Evolutionary conservation across 2,888 invertebrate genomes (phyloP).

Genomic region (Drosophila subsilvestris): DNA sequence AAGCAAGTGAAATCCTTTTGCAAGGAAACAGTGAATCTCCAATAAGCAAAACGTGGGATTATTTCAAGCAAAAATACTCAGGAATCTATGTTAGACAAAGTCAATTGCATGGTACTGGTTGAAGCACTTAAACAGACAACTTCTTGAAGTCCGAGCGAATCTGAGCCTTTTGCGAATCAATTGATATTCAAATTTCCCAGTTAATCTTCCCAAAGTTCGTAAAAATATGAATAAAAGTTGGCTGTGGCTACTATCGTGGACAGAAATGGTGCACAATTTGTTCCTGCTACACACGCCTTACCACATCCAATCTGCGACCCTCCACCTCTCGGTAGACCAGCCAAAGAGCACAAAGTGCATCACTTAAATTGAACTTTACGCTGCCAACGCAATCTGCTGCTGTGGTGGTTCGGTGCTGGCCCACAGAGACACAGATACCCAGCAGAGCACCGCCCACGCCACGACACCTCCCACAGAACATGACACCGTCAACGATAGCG

Average conservation of each 20-base stretch:
- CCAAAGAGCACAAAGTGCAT: constrained; percentile 54
- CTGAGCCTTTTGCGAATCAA: not conserved
- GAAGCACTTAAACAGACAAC: constrained; percentile 1
- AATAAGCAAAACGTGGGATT: constrained; percentile 21
- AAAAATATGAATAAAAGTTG: too few relatives aligned
- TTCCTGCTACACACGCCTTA: too few relatives aligned
- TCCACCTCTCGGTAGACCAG: constrained; percentile 13
- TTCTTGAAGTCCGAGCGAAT: not conserved
- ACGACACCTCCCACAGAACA: constrained; percentile 8
- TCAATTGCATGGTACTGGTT: not conserved
- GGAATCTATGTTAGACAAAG: not conserved
- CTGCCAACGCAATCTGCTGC: constrained; percentile 49
- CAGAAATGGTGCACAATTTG: too few relatives aligned
- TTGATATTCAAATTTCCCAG: too few relatives aligned
- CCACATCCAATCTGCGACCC: too few relatives aligned
- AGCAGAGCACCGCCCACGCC: constrained; percentile 1
- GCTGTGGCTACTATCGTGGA: too few relatives aligned
- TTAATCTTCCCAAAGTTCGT: too few relatives aligned
- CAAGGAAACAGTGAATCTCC: constrained; percentile 8
- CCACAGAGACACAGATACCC: constrained; percentile 4
- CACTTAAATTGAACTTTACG: constrained; percentile 59
- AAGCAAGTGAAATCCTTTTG: constrained; percentile 27
- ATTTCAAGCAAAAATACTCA: constrained; percentile 14
- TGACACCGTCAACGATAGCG: constrained; percentile 37
- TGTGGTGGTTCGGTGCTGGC: not conserved